Evolutionary conservation across 2,113 vertebrate species (phyloP).

Genomic region (Manacus vitellinus): DNA sequence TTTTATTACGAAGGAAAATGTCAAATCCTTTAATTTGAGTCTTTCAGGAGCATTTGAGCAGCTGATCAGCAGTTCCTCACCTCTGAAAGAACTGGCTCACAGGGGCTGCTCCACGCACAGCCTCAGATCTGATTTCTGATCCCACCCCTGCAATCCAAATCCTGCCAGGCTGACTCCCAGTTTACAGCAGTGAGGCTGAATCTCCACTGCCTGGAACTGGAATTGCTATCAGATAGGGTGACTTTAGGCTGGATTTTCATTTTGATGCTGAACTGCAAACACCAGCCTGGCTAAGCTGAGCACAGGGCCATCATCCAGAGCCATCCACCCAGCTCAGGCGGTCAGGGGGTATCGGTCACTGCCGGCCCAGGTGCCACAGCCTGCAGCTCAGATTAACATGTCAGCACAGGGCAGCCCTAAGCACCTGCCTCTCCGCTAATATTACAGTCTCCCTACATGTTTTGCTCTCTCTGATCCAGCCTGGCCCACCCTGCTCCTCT

Average conservation of each 20-base stretch:
- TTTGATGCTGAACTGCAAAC: neutral
- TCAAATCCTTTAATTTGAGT: neutral
- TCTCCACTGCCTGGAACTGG: neutral
- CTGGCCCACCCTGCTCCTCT: neutral
- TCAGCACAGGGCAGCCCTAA: neutral
- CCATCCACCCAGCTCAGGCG: neutral
- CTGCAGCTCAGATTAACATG: accelerated
- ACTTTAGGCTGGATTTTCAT: neutral
- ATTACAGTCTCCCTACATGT: accelerated
- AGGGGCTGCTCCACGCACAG: neutral
- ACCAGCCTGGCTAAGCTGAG: neutral
- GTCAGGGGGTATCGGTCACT: neutral
- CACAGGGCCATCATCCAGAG: neutral
- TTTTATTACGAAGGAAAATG: neutral
- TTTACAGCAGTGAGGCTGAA: neutral
- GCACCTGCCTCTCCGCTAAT: accelerated
- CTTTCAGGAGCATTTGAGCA: neutral
- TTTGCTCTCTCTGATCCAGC: neutral
- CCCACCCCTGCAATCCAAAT: neutral
- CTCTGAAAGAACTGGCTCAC: neutral
- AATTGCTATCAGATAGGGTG: neutral
- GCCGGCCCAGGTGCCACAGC: accelerated
- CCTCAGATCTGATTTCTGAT: neutral
- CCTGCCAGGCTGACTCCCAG: neutral
- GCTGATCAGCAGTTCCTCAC: neutral